Conservation (phyloP, 2,888 invertebrate genomes). For the Brachynemurus nebulosus region DNA sequence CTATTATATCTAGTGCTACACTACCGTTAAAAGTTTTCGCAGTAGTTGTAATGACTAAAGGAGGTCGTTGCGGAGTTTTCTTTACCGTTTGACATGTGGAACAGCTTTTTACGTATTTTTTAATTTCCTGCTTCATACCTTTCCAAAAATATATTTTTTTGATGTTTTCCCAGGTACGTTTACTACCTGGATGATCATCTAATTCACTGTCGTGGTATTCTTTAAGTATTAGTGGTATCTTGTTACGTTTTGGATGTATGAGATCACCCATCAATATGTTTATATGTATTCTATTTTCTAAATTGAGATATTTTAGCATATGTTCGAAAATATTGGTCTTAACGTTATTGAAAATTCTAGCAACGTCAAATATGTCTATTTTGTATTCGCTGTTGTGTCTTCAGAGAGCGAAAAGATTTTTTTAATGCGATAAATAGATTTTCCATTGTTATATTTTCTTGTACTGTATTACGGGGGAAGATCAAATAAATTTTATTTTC, state of each 20-base stretch:
- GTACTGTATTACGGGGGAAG: too few relatives aligned
- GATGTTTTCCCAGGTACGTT: constrained; percentile 12
- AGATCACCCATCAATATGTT: neutral
- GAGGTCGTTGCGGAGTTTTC: constrained; percentile 9
- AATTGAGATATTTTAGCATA: too few relatives aligned
- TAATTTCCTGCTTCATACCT: constrained; percentile 16
- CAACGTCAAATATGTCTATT: too few relatives aligned
- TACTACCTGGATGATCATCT: constrained; percentile 12
- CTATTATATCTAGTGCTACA: constrained; percentile 18
- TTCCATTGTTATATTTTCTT: too few relatives aligned
- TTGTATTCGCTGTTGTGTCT: too few relatives aligned
- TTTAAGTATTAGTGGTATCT: constrained; percentile 8
- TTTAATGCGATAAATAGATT: too few relatives aligned
- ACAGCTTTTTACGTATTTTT: constrained; percentile 14
- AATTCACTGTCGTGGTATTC: constrained; percentile 10
- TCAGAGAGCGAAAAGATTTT: too few relatives aligned
- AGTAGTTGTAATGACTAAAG: constrained; percentile 16
- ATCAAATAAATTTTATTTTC: too few relatives aligned
- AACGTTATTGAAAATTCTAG: too few relatives aligned
- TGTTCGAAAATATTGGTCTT: too few relatives aligned
- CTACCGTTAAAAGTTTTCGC: constrained; percentile 13
- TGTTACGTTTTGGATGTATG: neutral
- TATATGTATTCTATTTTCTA: too few relatives aligned
- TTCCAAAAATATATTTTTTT: constrained; percentile 15
- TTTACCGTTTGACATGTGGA: constrained; percentile 17